These are phyloP conservation scores for Tragelaphus strepsiceros DNA, from an alignment of 2,113 vertebrate species.

Conservation along the genomic window DNA sequence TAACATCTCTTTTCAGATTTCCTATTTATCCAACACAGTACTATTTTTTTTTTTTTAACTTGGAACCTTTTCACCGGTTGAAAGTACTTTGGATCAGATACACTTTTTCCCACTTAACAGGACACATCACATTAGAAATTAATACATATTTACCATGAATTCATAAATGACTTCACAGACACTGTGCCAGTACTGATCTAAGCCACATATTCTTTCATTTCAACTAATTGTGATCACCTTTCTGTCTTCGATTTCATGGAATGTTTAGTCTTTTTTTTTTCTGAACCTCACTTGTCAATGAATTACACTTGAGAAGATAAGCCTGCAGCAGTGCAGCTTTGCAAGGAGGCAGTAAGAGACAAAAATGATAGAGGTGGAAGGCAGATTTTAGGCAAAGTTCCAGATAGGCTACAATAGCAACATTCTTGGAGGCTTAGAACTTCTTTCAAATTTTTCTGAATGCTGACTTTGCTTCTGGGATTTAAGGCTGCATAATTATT, in stretches of 20 bases:
- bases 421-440: constrained; percentile 36
- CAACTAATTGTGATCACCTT: background rate
- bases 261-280: background rate
- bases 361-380: background rate
- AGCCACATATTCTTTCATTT: background rate
- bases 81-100: background rate
- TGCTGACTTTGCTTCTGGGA: background rate
- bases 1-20: background rate
- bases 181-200: background rate
- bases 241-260: constrained; percentile 24
- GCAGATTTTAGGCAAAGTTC: constrained; percentile 21
- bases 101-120: background rate
- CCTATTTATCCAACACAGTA: background rate
- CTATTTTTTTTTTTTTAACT: background rate
- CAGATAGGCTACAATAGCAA: background rate
- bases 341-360: background rate
- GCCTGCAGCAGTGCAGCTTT: background rate
- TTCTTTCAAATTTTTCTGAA: constrained; percentile 11
- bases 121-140: background rate
- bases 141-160: background rate
- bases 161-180: background rate
- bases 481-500: background rate
- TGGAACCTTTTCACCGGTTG: background rate
- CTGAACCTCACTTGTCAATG: background rate
- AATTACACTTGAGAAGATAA: constrained; percentile 23